Base-by-base conservation (phyloP, 1,140 invertebrate genomes). In the Octopus bimaculoides region DNA sequence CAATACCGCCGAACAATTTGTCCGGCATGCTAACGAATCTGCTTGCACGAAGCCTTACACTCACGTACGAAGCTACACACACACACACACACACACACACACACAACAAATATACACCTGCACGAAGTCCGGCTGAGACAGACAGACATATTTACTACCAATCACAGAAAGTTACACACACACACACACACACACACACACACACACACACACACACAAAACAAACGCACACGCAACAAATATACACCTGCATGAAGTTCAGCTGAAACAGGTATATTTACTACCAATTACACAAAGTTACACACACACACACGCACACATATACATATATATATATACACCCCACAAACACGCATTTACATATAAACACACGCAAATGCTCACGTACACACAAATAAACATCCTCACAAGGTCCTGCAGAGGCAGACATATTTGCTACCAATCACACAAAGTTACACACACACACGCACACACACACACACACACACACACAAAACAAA, bases 311-410 rank as follows among this genome's bases (percentile, higher is more conserved):
- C 56, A 2, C 75, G 53, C 54, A 79, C 2, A 76, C 56, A 17
- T 5, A 61, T 61, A 74, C 54, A 75, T 54, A 79, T 53, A 79
- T 54, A 79, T n/a, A 79, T 75, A 79, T 54, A 79, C 54, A 75
- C n/a, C 12, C 14, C n/a, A n/a, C n/a, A n/a, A n/a, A 41, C 17
- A 54, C 20, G n/a, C 20, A 5, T 52, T n/a, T n/a, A 41, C 14
- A 41, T n/a, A 20, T 66, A 77, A 20, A 17, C 52, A 74, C 9
- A 77, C n/a, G n/a, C 26, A 52, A 4, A 76, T 75, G 17, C 53
- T 53, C 26, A 5, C 26, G 76, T 52, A 54, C 20, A 77, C n/a
- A n/a, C n/a, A n/a, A n/a, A n/a, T n/a, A n/a, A n/a, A n/a, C n/a
- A n/a, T n/a, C n/a, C n/a, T n/a, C n/a, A n/a, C n/a, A n/a, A n/a